phyloP scores from a whole-genome alignment of 2,113 vertebrate species.

The Calonectris borealis region DNA sequence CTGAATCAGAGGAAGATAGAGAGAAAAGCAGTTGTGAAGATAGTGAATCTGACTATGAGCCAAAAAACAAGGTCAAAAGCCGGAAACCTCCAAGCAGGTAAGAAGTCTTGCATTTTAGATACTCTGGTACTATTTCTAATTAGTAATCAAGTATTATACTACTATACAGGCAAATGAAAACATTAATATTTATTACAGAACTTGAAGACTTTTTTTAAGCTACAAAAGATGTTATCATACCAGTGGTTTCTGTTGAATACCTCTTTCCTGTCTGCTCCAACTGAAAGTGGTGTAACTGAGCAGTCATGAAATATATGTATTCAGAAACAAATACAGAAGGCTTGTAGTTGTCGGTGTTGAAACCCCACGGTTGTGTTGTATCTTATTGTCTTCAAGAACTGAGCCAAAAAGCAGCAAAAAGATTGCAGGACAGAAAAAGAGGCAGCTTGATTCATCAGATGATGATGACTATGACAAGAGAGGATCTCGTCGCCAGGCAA shows the following conservation, averaged over 20 bases:
- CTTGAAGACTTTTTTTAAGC: background rate
- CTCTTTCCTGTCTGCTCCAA: background rate
- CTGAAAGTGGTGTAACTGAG: background rate
- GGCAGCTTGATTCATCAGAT: slow-evolving; percentile 76
- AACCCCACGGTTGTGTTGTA: background rate
- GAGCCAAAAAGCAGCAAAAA: slow-evolving; percentile 89
- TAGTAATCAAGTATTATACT: background rate
- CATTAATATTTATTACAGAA: background rate
- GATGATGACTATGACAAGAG: slow-evolving; percentile 84
- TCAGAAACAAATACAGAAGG: slow-evolving; percentile 4
- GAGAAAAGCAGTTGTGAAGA: slow-evolving; percentile 84
- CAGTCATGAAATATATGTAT: background rate
- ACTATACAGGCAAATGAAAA: background rate
- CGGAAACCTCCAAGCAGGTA: slow-evolving; percentile 90
- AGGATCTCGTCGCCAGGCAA: slow-evolving; percentile 91
- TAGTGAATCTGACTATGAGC: slow-evolving; percentile 94
- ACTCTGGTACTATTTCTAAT: background rate
- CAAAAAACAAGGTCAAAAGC: slow-evolving; percentile 92
- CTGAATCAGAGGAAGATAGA: slow-evolving; percentile 82
- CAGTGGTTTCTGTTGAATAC: background rate
- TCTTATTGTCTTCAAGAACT: slow-evolving; percentile 69
- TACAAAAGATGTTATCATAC: background rate
- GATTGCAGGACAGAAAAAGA: slow-evolving; percentile 82
- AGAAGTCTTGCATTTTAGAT: background rate
- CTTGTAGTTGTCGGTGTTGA: background rate